phyloP scores from a whole-genome alignment of 2,113 vertebrate species.

The Charina bottae region DNA sequence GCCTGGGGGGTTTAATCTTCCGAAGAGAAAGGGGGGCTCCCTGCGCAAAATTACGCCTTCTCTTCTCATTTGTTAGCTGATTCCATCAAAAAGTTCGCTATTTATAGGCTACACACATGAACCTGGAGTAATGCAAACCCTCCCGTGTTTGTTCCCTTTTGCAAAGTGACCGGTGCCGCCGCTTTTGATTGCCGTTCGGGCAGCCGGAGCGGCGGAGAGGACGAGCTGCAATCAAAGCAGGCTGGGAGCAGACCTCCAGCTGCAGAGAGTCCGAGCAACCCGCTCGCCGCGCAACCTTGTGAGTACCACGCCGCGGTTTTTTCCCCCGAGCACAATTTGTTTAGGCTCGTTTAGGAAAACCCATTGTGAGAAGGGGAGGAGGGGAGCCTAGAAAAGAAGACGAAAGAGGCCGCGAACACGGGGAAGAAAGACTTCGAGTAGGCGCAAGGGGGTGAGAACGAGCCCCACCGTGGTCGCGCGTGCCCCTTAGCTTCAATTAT shows the following conservation, averaged over 20 bases:
- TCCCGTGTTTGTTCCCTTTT: slow-evolving; percentile 65
- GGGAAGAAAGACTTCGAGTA: slow-evolving; percentile 45
- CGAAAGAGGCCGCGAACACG: slow-evolving; percentile 36
- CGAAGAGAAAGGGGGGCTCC: slow-evolving; percentile 69
- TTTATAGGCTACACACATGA: slow-evolving; percentile 77
- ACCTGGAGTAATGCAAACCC: slow-evolving; percentile 71
- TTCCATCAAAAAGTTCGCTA: slow-evolving; percentile 81
- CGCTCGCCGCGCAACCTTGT: slow-evolving; percentile 73
- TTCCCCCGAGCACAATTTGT: slow-evolving; percentile 7
- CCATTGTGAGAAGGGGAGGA: slow-evolving; percentile 31
- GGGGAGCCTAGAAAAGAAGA: slow-evolving; percentile 56
- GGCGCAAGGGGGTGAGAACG: slow-evolving; percentile 27
- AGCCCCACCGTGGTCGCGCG: not conserved
- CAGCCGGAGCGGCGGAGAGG: slow-evolving; percentile 34
- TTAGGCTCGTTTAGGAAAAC: slow-evolving; percentile 46
- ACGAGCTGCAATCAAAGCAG: slow-evolving; percentile 36
- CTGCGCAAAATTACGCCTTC: slow-evolving; percentile 73
- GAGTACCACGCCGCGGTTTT: slow-evolving; percentile 70
- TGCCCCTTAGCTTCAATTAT: slow-evolving; percentile 31
- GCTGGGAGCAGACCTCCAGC: slow-evolving; percentile 60
- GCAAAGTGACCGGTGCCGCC: slow-evolving; percentile 68
- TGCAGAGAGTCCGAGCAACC: not conserved
- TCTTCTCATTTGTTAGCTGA: slow-evolving; percentile 78
- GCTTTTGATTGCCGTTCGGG: slow-evolving; percentile 55
- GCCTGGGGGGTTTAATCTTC: slow-evolving; percentile 66